Evolutionary conservation across 2,888 invertebrate species (phyloP), one percentile per base, ranked within the genome.

Genomic region (Sesia bembeciformis): DNA sequence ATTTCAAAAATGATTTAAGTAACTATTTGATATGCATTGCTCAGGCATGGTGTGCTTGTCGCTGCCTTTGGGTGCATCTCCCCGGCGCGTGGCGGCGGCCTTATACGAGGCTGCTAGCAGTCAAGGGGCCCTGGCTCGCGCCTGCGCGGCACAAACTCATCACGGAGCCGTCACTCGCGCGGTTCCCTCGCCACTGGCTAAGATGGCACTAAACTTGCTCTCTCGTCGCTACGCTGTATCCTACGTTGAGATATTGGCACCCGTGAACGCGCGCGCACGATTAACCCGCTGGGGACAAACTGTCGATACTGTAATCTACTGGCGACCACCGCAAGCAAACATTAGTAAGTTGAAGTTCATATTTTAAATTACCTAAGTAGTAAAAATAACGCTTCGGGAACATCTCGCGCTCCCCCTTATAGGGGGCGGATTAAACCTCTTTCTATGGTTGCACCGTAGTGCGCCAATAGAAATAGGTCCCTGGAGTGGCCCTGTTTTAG

Each of bases 311-410:
- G 91, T 92, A 0, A 81, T 94, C 54, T 94, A 93, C 67, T 94
- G 94, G 94, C 85, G 93, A 61, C 94, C 94, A 6, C 93, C 94
- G 0, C 94, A 94, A 75, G 93, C 94, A 54, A 94, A 94, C 76
- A 93, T 94, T 60, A 92, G 94, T 94, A 76, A 91, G 93, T 90
- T 51, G 54, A 50, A 50, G 7, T 6, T 8, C 1, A 46, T 46
- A 4, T 0, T 46, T 46, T 23, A 23, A 23, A 23, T 23, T 23
- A 23, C 23, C 23, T 23, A 23, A 23, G 23, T 23, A 23, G 1
- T 23, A 2, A 2, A n/a, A 23, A 23, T 23, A 23, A 23, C 2
- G 23, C 23, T 23, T 23, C 23, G 23, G 23, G 23, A 23, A 23
- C 23, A 23, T 23, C 23, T 23, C 23, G 23, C 23, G 23, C 23